These are phyloP conservation scores for Asobara japonica DNA, from an alignment of 1,140 invertebrate genomes.

Conservation along the genomic window DNA sequence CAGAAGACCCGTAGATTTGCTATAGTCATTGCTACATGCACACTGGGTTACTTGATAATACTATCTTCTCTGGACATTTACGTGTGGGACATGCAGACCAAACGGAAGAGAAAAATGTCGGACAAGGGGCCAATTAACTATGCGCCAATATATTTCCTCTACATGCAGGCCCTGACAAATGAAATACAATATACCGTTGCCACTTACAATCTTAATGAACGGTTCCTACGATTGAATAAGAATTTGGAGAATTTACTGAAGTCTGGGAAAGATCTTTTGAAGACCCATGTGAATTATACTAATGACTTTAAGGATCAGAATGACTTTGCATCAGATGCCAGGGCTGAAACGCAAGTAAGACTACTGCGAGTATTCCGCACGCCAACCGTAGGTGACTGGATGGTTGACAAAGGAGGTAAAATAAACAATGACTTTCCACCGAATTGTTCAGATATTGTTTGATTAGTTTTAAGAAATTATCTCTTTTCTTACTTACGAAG, in stretches of 20 bases:
- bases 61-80: conserved; percentile 52
- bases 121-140: conserved; percentile 62
- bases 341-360: conserved; percentile 38
- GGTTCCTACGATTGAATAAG: conserved; percentile 56
- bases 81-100: conserved; percentile 47
- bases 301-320: conserved; percentile 33
- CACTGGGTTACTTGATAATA: conserved; percentile 41
- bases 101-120: conserved; percentile 41
- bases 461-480: too few relatives aligned
- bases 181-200: conserved; percentile 58
- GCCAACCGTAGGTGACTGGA: conserved; percentile 44
- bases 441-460: too few relatives aligned
- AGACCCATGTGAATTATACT: conserved; percentile 42
- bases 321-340: conserved; percentile 39
- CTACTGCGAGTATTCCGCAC: conserved; percentile 38
- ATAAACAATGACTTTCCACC: conserved; percentile 23
- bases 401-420: conserved; percentile 42
- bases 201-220: conserved; percentile 53
- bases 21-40: conserved; percentile 37
- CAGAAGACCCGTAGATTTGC: conserved; percentile 48
- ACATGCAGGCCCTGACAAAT: conserved; percentile 54
- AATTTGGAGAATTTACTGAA: conserved; percentile 51
- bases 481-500: too few relatives aligned
- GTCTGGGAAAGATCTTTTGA: conserved; percentile 41
- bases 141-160: conserved; percentile 58